Evolutionary conservation across 2,797 vertebrate species (phyloP), one percentile per base, ranked within the genome.

Genomic region (Phoeniculus purpureus): DNA sequence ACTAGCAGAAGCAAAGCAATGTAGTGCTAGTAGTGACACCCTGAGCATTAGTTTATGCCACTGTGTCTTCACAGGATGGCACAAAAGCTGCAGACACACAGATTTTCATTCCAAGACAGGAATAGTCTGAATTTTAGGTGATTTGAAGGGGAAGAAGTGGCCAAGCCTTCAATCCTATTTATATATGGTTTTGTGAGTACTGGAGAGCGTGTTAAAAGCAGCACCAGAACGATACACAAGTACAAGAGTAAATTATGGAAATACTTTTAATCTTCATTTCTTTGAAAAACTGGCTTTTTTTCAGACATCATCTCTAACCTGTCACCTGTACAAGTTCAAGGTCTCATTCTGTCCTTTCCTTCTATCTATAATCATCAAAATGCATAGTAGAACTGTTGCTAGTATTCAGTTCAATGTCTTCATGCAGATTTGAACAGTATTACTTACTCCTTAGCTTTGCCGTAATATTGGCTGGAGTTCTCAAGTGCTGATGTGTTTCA

Each of bases 1-100:
- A 55, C 27, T n/a, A 8, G 26, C 64, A 86, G 70, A 83, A 60
- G 27, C 52, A 84, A 73, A 89, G 27, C n/a, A 37, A 13, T 70
- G 45, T 25, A 83, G 20, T 0, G 0, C 12, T 43, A 50, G 60
- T 32, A 52, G 25, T 6, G 4, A 34, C 75, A 54, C 18, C 23
- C 47, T 34, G 16, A 76, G 52, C 5, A 16, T 72, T 47, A 66
- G 2, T n/a, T 74, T 87, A 52, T 62, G 34, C 31, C 6, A 3
- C 11, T 72, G n/a, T 56, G 25, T 93, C 37, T 85, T 65, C 4
- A 1, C 12, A 43, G 65, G 27, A 31, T 79, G 48, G 17, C 22
- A 58, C 29, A 62, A 58, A 80, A 90, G 29, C 45, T 80, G 40
- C 45, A 75, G 31, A 47, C 8, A 21, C 2, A 2, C 31, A 80